These are phyloP conservation scores for Leiothrix lutea DNA, from an alignment of 2,113 vertebrate species.

Conservation along the genomic window DNA sequence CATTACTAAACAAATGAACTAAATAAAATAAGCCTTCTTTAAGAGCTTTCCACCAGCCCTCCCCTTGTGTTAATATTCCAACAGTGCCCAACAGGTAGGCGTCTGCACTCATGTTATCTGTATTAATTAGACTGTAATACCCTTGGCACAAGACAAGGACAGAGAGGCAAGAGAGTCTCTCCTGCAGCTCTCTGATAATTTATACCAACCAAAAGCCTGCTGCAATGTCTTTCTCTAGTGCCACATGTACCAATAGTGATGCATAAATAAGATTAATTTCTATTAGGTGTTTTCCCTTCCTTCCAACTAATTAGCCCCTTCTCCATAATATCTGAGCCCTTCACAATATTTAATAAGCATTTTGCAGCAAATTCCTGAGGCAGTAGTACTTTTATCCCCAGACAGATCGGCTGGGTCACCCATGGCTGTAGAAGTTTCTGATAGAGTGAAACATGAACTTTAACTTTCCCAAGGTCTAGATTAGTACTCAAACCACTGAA, in stretches of 20 bases:
- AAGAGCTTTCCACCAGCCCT: conserved; percentile 4
- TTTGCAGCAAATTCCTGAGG: neutral
- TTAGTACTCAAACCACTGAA: neutral
- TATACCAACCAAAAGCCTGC: neutral
- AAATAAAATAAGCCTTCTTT: conserved; percentile 56
- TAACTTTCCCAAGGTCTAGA: neutral
- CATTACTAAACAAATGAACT: conserved; percentile 54
- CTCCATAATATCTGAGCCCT: neutral
- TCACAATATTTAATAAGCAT: neutral
- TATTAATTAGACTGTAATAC: conserved; percentile 66
- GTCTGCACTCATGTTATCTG: conserved; percentile 57
- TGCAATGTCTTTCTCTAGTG: conserved; percentile 24
- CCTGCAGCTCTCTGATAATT: conserved; percentile 62
- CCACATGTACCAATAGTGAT: neutral
- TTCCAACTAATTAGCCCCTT: conserved; percentile 22
- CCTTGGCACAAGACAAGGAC: conserved; percentile 65
- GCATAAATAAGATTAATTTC: conserved; percentile 49
- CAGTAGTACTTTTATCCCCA: neutral
- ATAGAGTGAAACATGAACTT: neutral
- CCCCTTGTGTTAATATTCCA: conserved; percentile 44
- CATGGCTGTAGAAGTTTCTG: neutral
- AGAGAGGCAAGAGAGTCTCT: conserved; percentile 33
- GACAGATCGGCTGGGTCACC: neutral
- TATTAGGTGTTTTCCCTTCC: neutral
- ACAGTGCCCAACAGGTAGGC: conserved; percentile 45